These are phyloP conservation scores for Deroplatys truncata DNA, from an alignment of 2,888 invertebrate species.

Conservation along the genomic window DNA sequence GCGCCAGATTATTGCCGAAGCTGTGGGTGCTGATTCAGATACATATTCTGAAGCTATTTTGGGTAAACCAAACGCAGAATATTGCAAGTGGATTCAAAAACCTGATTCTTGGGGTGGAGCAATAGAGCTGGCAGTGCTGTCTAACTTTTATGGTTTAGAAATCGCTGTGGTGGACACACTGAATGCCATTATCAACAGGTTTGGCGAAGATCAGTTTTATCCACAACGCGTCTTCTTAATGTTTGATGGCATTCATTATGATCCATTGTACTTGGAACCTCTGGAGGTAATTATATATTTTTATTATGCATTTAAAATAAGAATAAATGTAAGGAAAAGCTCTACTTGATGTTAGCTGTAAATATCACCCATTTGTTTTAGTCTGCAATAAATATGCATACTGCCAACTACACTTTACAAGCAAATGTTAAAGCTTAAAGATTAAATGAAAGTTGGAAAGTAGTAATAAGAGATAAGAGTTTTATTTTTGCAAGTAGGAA, in stretches of 20 bases:
- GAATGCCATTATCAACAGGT: conserved; percentile 83
- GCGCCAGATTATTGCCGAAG: conserved; percentile 82
- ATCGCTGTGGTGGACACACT: conserved; percentile 92
- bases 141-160: conserved; percentile 82
- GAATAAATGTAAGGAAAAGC: background rate
- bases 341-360: no score
- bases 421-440: no score
- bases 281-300: conserved; percentile 52
- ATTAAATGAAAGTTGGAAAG: no score
- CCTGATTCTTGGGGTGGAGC: conserved; percentile 94
- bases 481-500: no score
- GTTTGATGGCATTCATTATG: conserved; percentile 96
- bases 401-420: no score
- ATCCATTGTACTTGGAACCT: conserved; percentile 85
- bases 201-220: conserved; percentile 89
- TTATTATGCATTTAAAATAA: conserved; percentile 40
- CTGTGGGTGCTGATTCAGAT: conserved; percentile 70
- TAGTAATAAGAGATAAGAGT: no score
- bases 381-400: no score
- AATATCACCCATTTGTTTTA: no score
- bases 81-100: conserved; percentile 86
- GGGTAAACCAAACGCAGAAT: conserved; percentile 77
- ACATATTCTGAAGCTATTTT: conserved; percentile 83
- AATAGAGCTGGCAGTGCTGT: conserved; percentile 85
- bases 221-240: conserved; percentile 78